Evolutionary conservation across 2,113 vertebrate species (phyloP), one percentile per base, ranked within the genome.

Genomic region (Oreochromis aureus): DNA sequence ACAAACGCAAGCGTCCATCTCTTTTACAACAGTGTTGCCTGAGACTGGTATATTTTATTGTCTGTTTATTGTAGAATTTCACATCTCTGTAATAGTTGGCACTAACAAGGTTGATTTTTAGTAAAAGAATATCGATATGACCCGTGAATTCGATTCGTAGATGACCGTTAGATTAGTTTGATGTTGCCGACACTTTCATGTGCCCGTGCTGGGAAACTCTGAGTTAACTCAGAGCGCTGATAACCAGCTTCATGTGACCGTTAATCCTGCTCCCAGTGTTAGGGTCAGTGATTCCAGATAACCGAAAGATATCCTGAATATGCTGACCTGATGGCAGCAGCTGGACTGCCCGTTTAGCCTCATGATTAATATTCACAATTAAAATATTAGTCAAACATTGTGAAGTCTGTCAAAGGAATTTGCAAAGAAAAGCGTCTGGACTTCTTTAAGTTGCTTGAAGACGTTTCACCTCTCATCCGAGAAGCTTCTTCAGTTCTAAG

Each of bases 51-150:
- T 59, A 0, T 59, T 0, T 59, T 61, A 32, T 32, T 61, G 27
- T 61, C 8, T 10, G 58, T 61, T 61, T 61, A 61, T 15, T 61
- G 56, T 10, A 59, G 27, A 59, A 0, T 0, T 59, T 32, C 56
- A 59, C 56, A 59, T 59, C 56, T 18, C 15, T 59, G 16, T 30
- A 0, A 61, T 1, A 61, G 58, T 2, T 34, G 59, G 30, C 3
- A 63, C 30, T 34, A 63, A 19, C 59, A 4, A 10, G 59, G 30
- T 11, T 34, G 59, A 1, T 0, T 63, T 63, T 34, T 63, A 34
- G 59, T 19, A 0, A 63, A 34, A 63, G 0, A 19, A 63, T 63
- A 34, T 63, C 3, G 9, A 63, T 63, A 63, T 0, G 59, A 63
- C 56, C 56, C 56, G 0, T 30, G 56, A 30, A 59, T 59, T 59